A percentile compares a stretch with the other conserved stretches of the same genome.
phyloP scores from a whole-genome alignment of 2,113 vertebrate genomes.

The Pelecanus crispus region DNA sequence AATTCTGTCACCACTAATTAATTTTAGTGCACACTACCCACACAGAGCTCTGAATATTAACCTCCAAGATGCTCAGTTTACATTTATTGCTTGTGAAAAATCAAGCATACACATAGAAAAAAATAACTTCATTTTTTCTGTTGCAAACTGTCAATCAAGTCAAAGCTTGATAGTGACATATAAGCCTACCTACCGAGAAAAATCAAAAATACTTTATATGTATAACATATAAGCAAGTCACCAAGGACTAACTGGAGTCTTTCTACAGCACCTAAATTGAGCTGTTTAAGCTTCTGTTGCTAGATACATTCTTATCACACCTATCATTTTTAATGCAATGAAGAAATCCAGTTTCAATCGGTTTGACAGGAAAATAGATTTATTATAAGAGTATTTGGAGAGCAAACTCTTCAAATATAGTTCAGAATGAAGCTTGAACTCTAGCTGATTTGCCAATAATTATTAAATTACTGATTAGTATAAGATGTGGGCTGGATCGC shows the following conservation, averaged over 20 bases:
- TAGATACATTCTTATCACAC: background rate
- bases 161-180: background rate
- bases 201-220: background rate
- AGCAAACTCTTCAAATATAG: background rate
- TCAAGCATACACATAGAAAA: background rate
- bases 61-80: background rate
- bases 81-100: background rate
- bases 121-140: background rate
- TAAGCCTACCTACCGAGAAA: background rate
- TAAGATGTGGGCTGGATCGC: background rate
- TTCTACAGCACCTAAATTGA: background rate
- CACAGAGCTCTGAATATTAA: background rate
- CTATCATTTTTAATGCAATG: background rate
- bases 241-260: background rate
- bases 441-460: slow-evolving; percentile 25
- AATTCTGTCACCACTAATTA: background rate
- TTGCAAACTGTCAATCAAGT: background rate
- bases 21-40: background rate
- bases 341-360: background rate
- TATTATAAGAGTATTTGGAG: background rate
- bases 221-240: background rate
- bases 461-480: background rate
- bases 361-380: background rate
- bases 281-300: background rate
- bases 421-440: background rate